Evolutionary conservation across 2,797 vertebrate genomes (phyloP).

Genomic region (Leptatherina wallacei): DNA sequence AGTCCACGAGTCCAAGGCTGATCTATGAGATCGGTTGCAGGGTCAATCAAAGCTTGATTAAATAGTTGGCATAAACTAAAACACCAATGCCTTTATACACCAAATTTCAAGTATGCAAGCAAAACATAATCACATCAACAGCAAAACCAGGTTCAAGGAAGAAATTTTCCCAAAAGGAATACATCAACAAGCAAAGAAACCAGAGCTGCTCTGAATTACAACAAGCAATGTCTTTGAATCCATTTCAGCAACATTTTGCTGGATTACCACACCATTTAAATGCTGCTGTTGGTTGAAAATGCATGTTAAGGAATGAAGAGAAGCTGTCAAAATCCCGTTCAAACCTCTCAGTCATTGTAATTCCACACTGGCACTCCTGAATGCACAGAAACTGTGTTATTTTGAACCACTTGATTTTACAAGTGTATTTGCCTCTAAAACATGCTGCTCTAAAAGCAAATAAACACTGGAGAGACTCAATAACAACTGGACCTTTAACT

Average conservation of each 20-base stretch:
- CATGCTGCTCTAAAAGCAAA: conserved; percentile 1
- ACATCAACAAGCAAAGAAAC: conserved; percentile 16
- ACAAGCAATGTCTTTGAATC: conserved; percentile 38
- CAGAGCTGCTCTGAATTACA: conserved; percentile 36
- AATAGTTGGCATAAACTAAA: conserved; percentile 25
- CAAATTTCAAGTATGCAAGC: conserved; percentile 4
- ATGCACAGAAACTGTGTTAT: conserved; percentile 4
- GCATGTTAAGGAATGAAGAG: conserved; percentile 32
- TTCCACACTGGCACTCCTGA: conserved; percentile 11
- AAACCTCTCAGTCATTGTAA: conserved; percentile 31
- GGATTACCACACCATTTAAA: conserved; percentile 36
- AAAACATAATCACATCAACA: conserved; percentile 5
- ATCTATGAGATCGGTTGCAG: conserved; percentile 44
- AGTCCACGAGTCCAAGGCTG: conserved; percentile 37
- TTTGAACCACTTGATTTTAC: conserved; percentile 9
- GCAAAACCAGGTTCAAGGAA: conserved; percentile 1
- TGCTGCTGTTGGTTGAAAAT: conserved; percentile 38
- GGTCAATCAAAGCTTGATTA: conserved; percentile 31
- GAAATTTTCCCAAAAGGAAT: conserved; percentile 5
- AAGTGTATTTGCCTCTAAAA: conserved; percentile 2
- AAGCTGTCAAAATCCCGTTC: conserved; percentile 25
- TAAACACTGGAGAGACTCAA: neutral
- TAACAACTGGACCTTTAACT: neutral
- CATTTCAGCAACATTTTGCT: conserved; percentile 47
- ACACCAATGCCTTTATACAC: neutral